Evolutionary conservation across 2,113 vertebrate genomes (phyloP).

Genomic region (Cercopithecus mona): DNA sequence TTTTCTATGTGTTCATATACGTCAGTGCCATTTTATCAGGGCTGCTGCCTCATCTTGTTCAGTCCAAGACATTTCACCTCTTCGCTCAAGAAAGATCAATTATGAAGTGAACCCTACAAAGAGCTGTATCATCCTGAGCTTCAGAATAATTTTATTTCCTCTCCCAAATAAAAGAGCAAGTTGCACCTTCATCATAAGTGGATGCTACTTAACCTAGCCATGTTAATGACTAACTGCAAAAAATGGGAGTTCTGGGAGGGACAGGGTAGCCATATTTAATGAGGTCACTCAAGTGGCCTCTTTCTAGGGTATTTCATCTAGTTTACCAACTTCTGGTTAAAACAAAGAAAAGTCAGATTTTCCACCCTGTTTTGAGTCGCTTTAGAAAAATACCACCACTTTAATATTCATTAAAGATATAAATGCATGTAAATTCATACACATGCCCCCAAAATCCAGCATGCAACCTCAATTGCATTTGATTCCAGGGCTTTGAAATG

Average conservation of each 20-base stretch:
- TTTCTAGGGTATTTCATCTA: background rate
- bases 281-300: background rate
- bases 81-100: background rate
- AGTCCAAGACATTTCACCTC: background rate
- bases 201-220: background rate
- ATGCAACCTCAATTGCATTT: background rate
- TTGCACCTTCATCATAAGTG: background rate
- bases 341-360: background rate
- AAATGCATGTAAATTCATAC: background rate
- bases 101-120: background rate
- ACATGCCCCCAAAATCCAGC: background rate
- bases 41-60: background rate
- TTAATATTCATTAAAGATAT: background rate
- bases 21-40: background rate
- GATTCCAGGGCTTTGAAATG: conserved; percentile 46
- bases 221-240: conserved; percentile 14
- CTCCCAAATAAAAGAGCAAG: background rate
- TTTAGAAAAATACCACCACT: background rate
- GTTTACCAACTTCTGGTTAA: background rate
- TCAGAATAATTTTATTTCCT: background rate
- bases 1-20: background rate
- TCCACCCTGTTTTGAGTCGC: background rate
- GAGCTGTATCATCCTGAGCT: background rate
- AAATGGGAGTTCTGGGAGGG: background rate
- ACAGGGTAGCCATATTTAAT: background rate